Conservation (phyloP, 2,113 vertebrate genomes). For the Ptyas mucosa region DNA sequence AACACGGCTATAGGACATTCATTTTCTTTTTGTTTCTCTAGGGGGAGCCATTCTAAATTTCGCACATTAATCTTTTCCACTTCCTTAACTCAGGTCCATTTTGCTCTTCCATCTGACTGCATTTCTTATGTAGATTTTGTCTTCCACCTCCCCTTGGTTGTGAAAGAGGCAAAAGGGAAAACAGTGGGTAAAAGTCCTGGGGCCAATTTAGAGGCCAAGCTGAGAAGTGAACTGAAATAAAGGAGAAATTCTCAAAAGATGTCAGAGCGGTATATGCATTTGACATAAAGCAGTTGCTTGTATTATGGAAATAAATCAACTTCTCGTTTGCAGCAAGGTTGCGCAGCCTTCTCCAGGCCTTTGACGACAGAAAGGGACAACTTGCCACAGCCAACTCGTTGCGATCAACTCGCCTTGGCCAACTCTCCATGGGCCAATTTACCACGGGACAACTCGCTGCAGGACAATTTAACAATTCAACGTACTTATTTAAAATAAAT, state of each 20-base stretch:
- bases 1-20: fast-evolving
- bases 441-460: too few relatives aligned
- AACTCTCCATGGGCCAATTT: too few relatives aligned
- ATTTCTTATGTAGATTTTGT: constrained; percentile 38
- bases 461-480: too few relatives aligned
- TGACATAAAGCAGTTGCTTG: background rate
- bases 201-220: constrained; percentile 14
- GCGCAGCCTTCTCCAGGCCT: background rate
- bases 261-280: background rate
- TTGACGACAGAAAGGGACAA: background rate
- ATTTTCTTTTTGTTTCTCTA: constrained; percentile 46
- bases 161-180: background rate
- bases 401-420: too few relatives aligned
- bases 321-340: background rate
- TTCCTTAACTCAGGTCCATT: background rate
- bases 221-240: background rate
- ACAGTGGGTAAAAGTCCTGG: background rate
- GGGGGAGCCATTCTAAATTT: constrained; percentile 25
- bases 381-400: too few relatives aligned
- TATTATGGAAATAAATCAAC: background rate
- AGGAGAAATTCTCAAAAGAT: background rate
- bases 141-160: background rate
- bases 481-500: too few relatives aligned
- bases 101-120: background rate
- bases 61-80: background rate